These are phyloP conservation scores for Neoniphon sammara DNA, from an alignment of 2,797 vertebrate species.

Conservation along the genomic window DNA sequence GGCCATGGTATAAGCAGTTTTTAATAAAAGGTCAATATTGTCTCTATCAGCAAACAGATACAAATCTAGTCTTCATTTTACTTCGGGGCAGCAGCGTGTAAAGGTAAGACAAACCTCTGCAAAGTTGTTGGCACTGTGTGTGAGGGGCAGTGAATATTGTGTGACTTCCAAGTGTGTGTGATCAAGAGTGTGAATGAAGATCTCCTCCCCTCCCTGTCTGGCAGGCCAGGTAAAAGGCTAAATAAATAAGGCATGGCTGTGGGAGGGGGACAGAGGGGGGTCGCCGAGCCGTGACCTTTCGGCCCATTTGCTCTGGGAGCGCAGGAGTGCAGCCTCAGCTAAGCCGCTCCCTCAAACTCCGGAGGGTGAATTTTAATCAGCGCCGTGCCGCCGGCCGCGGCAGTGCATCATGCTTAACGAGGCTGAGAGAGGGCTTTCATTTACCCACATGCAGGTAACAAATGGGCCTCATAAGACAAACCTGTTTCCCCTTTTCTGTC, in stretches of 20 bases:
- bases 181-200: slow-evolving; percentile 38
- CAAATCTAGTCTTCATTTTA: background rate
- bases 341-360: slow-evolving; percentile 52
- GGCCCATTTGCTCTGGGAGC: slow-evolving; percentile 66
- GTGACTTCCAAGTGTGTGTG: background rate
- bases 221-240: slow-evolving; percentile 56
- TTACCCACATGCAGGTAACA: slow-evolving; percentile 74
- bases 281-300: slow-evolving; percentile 71
- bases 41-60: too few species aligned
- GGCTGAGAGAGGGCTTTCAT: slow-evolving; percentile 77
- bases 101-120: background rate
- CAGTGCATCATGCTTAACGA: slow-evolving; percentile 80
- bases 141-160: background rate
- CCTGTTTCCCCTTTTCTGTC: slow-evolving; percentile 37
- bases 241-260: slow-evolving; percentile 74
- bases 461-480: slow-evolving; percentile 67
- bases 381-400: slow-evolving; percentile 53
- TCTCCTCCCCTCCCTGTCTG: slow-evolving; percentile 4
- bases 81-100: slow-evolving; percentile 2
- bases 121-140: too few species aligned
- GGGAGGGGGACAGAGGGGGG: too few species aligned
- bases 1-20: too few species aligned
- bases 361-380: slow-evolving; percentile 81
- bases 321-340: slow-evolving; percentile 70
- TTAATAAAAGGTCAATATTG: too few species aligned